These are phyloP conservation scores for Columba janthina DNA, from an alignment of 2,113 vertebrate species.

Conservation along the genomic window DNA sequence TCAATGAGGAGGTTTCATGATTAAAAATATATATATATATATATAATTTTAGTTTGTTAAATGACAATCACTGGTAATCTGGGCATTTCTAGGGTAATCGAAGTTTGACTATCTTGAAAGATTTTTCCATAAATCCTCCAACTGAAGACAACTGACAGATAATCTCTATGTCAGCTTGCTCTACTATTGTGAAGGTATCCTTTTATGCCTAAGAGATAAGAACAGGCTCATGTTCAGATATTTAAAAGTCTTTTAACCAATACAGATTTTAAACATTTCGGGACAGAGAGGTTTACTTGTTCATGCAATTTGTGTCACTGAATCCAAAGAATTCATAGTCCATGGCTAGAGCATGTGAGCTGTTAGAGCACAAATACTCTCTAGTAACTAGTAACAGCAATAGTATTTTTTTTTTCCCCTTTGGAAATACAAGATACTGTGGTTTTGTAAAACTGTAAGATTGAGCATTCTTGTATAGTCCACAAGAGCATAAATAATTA, in stretches of 20 bases:
- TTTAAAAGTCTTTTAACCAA: not conserved
- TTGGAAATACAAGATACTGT: not conserved
- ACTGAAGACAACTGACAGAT: not conserved
- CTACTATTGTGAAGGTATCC: not conserved
- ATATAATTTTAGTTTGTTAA: not conserved
- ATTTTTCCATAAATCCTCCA: not conserved
- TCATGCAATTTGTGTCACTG: not conserved
- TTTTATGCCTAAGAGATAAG: not conserved
- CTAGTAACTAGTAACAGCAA: not conserved
- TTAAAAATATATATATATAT: too few species aligned
- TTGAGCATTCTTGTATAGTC: not conserved
- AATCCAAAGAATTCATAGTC: not conserved
- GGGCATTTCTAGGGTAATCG: not conserved
- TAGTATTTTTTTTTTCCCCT: not conserved
- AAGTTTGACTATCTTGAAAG: not conserved
- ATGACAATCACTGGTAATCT: not conserved
- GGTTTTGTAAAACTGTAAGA: not conserved
- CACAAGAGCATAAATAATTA: not conserved
- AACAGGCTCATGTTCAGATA: not conserved
- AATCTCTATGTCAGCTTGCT: not conserved
- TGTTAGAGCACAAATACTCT: not conserved
- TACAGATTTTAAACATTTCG: not conserved
- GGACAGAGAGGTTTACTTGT: not conserved
- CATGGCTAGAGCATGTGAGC: not conserved
- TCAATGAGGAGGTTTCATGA: not conserved